phyloP scores from a whole-genome alignment of 2,888 invertebrate species.

The Drosophila differens region DNA sequence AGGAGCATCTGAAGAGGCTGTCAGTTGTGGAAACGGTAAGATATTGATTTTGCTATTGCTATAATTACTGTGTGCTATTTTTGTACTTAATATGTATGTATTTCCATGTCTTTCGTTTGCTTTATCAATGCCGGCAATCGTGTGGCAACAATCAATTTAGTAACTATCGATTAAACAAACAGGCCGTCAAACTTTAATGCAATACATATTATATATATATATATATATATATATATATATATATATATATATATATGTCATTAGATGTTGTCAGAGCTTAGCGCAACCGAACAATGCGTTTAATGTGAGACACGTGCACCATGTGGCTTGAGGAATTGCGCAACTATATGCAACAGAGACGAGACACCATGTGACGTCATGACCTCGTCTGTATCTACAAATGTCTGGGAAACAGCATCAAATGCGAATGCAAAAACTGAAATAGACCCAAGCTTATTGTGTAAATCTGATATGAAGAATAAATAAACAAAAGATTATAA shows the following conservation, averaged over 20 bases:
- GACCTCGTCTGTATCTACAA: constrained; percentile 12
- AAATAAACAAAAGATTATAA: constrained; percentile 5
- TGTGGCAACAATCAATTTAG: constrained; percentile 40
- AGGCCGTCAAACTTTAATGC: constrained; percentile 8
- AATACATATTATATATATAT: background rate
- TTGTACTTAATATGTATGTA: background rate
- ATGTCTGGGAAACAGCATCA: constrained; percentile 34
- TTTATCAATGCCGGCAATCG: constrained; percentile 26
- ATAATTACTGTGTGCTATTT: constrained; percentile 39
- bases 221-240: background rate
- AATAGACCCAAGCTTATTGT: constrained; percentile 25
- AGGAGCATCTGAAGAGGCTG: background rate
- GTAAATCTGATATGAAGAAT: background rate
- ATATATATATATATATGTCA: background rate
- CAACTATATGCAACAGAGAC: constrained; percentile 8
- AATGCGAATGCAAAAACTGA: constrained; percentile 56
- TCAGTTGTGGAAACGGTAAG: background rate
- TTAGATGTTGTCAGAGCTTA: constrained; percentile 2
- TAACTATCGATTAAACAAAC: constrained; percentile 69
- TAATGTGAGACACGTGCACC: constrained; percentile 63
- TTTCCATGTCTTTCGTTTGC: constrained; percentile 12
- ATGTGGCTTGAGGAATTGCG: background rate
- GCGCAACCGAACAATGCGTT: constrained; percentile 21
- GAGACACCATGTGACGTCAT: constrained; percentile 41
- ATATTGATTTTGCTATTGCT: constrained; percentile 24